These are phyloP conservation scores for Drosophila sp. DNA, from an alignment of 1,140 invertebrate species.

Conservation along the genomic window DNA sequence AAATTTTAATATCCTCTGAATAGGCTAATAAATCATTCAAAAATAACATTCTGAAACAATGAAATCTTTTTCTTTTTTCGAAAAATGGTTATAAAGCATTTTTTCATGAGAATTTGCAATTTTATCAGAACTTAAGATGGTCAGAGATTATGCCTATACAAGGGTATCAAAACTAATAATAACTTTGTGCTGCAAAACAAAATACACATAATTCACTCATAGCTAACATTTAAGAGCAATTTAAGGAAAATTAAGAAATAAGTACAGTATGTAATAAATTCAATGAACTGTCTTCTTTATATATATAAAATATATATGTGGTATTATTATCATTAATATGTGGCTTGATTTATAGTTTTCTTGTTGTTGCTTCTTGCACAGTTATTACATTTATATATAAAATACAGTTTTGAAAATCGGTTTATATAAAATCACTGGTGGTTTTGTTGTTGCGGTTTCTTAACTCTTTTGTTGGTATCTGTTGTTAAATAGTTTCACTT, in stretches of 20 bases:
- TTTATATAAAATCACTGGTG: slow-evolving; percentile 78
- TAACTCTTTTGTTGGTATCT: slow-evolving; percentile 29
- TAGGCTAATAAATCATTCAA: no score
- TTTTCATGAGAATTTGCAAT: no score
- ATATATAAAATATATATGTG: background rate
- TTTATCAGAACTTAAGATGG: no score
- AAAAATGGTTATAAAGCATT: no score
- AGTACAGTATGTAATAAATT: background rate
- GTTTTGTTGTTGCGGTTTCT: slow-evolving; percentile 44
- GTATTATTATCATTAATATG: background rate
- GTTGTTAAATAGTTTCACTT: slow-evolving; percentile 47
- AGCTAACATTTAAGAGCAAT: background rate
- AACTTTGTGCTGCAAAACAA: background rate
- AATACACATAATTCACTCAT: background rate
- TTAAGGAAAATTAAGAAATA: background rate
- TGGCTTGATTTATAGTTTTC: slow-evolving; percentile 25
- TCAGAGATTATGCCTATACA: background rate
- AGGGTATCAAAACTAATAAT: background rate
- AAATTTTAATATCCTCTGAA: background rate
- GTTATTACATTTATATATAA: slow-evolving; percentile 45
- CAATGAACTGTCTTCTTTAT: background rate
- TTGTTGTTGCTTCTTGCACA: slow-evolving; percentile 29
- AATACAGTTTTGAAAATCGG: slow-evolving; percentile 67
- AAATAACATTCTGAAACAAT: no score
- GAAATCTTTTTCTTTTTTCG: no score